Evolutionary conservation across 2,888 invertebrate genomes (phyloP).

Genomic region (Amphiduros pacificus): DNA sequence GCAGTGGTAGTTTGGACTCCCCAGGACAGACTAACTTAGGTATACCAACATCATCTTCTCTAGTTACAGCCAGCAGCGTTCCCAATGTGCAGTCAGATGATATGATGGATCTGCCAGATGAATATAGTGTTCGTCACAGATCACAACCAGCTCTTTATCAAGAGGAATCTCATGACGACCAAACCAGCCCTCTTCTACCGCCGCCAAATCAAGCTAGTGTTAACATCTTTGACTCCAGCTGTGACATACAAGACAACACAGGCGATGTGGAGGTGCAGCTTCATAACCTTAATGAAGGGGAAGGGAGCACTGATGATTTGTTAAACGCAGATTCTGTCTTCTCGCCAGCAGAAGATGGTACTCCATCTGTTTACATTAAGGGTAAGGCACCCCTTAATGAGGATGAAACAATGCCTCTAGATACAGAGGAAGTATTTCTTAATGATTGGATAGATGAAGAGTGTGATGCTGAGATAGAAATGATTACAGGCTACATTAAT

Average conservation of each 20-base stretch:
- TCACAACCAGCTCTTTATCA: slow-evolving; percentile 10
- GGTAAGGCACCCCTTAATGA: background rate
- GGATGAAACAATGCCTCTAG: background rate
- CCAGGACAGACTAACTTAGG: background rate
- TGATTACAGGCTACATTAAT: background rate
- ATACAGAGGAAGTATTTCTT: background rate
- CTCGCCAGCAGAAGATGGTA: slow-evolving; percentile 6
- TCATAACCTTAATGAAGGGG: too few relatives aligned
- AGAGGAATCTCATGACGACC: too few relatives aligned
- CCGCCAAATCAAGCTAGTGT: background rate
- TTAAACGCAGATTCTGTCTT: slow-evolving; percentile 13
- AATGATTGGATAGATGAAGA: background rate
- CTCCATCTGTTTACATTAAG: slow-evolving; percentile 1
- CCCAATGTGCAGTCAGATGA: slow-evolving; percentile 4
- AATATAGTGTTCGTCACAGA: slow-evolving; percentile 1
- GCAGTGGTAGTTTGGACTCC: slow-evolving; percentile 15
- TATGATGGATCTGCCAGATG: background rate
- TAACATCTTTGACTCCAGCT: background rate
- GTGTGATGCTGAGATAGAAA: slow-evolving; percentile 3
- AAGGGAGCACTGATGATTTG: slow-evolving; percentile 13
- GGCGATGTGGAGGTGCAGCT: slow-evolving; percentile 15
- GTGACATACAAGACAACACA: background rate
- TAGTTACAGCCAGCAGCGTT: slow-evolving; percentile 3
- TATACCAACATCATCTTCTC: background rate
- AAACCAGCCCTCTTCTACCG: background rate